Conservation (phyloP, 2,888 invertebrate species). For the Sepiola atlantica region DNA sequence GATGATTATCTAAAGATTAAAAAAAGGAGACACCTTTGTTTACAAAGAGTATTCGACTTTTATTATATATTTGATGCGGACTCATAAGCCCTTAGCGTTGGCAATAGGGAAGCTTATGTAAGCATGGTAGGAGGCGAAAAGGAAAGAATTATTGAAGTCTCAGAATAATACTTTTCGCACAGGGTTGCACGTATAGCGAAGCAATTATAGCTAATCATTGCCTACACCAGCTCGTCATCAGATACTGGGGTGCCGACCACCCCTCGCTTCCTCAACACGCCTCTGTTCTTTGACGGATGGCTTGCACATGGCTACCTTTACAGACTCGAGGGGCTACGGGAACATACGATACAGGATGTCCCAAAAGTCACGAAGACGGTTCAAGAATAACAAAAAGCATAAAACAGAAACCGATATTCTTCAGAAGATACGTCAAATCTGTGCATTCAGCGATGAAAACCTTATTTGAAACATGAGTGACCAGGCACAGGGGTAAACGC, state of each 20-base stretch:
- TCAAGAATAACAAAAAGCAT: neutral
- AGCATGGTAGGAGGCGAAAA: too few relatives aligned
- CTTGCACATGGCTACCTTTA: neutral
- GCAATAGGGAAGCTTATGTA: neutral
- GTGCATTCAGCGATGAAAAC: too few relatives aligned
- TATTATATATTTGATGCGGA: too few relatives aligned
- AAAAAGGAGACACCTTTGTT: too few relatives aligned
- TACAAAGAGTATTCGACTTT: too few relatives aligned
- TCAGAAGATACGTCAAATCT: too few relatives aligned
- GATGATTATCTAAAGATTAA: too few relatives aligned
- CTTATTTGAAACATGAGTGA: too few relatives aligned
- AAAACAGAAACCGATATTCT: neutral
- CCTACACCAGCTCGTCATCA: neutral
- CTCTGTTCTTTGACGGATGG: neutral
- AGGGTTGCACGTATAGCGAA: neutral
- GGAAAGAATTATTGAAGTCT: neutral
- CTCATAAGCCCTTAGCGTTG: too few relatives aligned
- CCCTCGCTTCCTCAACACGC: neutral
- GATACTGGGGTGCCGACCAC: neutral
- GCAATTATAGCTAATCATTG: neutral
- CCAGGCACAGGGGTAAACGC: too few relatives aligned
- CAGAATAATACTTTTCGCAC: neutral
- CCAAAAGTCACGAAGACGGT: neutral
- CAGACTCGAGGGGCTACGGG: neutral
- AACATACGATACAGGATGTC: neutral